Evolutionary conservation across 2,113 vertebrate species (phyloP), one percentile per base, ranked within the genome.

Genomic region (Tyrannus savana): DNA sequence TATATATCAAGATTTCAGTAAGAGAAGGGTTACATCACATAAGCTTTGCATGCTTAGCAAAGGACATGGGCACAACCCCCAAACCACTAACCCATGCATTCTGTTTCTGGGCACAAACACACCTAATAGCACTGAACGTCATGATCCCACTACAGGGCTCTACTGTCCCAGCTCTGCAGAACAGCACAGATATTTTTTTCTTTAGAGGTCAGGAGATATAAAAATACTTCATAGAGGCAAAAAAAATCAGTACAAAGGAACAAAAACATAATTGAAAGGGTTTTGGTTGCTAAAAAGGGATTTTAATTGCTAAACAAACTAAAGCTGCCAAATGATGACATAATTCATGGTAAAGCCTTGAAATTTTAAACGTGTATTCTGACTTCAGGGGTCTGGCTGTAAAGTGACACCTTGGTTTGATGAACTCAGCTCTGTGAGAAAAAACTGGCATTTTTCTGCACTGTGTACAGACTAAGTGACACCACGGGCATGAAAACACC

Each of bases 61-160:
- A 78, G 66, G 71, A 71, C 10, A 14, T 37, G 85, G 41, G 41
- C 19, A 15, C 8, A 78, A 3, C 9, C 3, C 15, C 33, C 33
- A 46, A 18, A 19, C 6, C 46, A 56, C 30, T 47, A 9, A n/a
- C 19, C 23, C 47, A 33, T 0, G 0, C 2, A 11, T 56, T 39
- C 27, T 3, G 9, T 53, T 77, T 42, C 64, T 59, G 69, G 35
- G 49, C 44, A 72, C 39, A 95, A 82, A 93, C 10, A 30, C 42
- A 39, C 17, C 25, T 73, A 19, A 44, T 35, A 46, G 46, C 19
- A 60, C n/a, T 9, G 35, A 87, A 17, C 0, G 3, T 41, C 17
- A 0, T 3, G 4, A 82, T 41, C 39, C 67, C n/a, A 50, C 5
- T 2, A 74, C 0, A 3, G 53, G n/a, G 16, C 52, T 83, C 41